A percentile compares a stretch with the other conserved stretches of the same genome.
These are phyloP conservation scores for Holothuria glaberrima DNA, from an alignment of 35 echinoderm and acorn worm species.

Conservation along the genomic window DNA sequence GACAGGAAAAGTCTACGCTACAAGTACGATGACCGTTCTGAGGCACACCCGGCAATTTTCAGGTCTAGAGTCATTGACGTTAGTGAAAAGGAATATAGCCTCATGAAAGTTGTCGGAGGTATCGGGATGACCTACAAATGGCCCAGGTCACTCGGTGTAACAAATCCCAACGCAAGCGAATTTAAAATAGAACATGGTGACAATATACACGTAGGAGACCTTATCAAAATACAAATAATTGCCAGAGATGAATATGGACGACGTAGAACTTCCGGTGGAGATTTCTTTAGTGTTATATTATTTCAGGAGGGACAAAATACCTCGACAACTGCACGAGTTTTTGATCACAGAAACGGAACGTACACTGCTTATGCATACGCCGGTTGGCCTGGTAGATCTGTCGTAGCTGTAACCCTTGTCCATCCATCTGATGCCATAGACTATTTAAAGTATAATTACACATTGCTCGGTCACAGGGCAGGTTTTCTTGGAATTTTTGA, in stretches of 20 bases:
- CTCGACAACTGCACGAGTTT: slow-evolving; percentile 32
- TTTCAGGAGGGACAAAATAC: slow-evolving; percentile 30
- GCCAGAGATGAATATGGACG: slow-evolving; percentile 39
- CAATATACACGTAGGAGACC: background rate
- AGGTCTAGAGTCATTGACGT: background rate
- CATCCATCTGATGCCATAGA: slow-evolving; percentile 50
- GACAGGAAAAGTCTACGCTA: too few relatives aligned
- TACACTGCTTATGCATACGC: slow-evolving; percentile 51
- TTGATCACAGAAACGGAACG: slow-evolving; percentile 54
- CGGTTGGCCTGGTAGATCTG: slow-evolving; percentile 34
- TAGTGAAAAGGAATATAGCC: background rate
- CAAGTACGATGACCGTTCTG: too few relatives aligned
- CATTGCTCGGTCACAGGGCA: background rate
- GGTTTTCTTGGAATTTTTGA: slow-evolving; percentile 28
- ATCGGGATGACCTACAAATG: slow-evolving; percentile 41
- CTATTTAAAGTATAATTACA: slow-evolving; percentile 41
- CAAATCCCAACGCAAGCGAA: slow-evolving; percentile 33
- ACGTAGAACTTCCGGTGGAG: slow-evolving; percentile 44
- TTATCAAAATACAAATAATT: slow-evolving; percentile 15
- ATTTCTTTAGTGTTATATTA: slow-evolving; percentile 38
- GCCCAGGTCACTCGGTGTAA: slow-evolving; percentile 24
- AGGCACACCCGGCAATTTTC: background rate
- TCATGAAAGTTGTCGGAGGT: slow-evolving; percentile 4
- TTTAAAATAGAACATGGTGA: background rate
- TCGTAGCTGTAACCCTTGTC: slow-evolving; percentile 34